Conservation (phyloP, 2,797 vertebrate species). For the Miichthys miiuy region DNA sequence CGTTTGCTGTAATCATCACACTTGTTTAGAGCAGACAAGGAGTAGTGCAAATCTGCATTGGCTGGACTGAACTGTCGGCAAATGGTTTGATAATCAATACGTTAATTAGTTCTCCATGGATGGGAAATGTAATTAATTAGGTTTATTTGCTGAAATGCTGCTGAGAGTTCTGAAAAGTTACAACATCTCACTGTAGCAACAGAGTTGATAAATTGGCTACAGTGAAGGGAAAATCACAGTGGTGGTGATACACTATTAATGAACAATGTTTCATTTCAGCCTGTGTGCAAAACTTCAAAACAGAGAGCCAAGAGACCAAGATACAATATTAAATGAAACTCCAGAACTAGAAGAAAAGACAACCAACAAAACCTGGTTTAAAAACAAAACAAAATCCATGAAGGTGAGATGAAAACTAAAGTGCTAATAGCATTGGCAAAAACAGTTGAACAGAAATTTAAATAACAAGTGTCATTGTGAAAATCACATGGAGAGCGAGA, state of each 20-base stretch:
- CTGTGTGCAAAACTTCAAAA: constrained; percentile 45
- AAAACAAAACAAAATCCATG: neutral
- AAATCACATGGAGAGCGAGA: neutral
- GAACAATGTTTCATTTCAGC: constrained; percentile 39
- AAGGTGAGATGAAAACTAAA: constrained; percentile 24
- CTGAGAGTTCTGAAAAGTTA: constrained; percentile 4
- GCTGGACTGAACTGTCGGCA: constrained; percentile 5
- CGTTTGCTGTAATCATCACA: constrained; percentile 25
- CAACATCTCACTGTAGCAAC: constrained; percentile 4
- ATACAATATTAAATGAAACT: constrained; percentile 45
- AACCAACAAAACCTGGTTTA: neutral
- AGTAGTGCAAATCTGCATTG: constrained; percentile 24
- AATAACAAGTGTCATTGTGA: constrained; percentile 1
- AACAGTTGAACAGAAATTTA: neutral
- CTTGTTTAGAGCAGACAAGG: constrained; percentile 5
- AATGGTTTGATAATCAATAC: constrained; percentile 20
- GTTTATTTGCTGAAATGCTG: constrained; percentile 17
- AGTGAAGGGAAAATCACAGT: constrained; percentile 41
- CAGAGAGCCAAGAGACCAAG: constrained; percentile 27
- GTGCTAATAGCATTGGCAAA: neutral
- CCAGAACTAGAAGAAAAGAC: constrained; percentile 19
- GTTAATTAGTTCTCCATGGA: constrained; percentile 9
- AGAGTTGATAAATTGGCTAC: constrained; percentile 46
- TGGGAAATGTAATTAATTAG: constrained; percentile 13
- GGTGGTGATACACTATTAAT: constrained; percentile 48